These are phyloP conservation scores for Callimorpha dominula DNA, from an alignment of 2,888 invertebrate genomes.

Conservation along the genomic window DNA sequence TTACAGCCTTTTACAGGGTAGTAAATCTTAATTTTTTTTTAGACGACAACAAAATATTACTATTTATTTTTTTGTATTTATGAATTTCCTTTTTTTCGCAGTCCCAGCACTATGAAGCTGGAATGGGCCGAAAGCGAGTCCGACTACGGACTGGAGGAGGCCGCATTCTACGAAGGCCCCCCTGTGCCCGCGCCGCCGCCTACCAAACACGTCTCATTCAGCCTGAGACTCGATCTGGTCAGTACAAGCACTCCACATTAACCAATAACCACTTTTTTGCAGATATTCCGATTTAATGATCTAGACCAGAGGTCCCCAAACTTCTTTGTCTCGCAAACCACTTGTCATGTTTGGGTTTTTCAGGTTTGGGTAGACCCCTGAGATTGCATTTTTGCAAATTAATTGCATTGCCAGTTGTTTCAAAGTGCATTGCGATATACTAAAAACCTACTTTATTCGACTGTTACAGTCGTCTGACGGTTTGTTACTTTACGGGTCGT, in stretches of 20 bases:
- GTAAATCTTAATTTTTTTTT: background rate
- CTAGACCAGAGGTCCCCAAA: conserved; percentile 18
- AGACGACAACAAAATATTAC: background rate
- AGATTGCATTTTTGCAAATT: too few species aligned
- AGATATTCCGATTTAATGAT: conserved; percentile 42
- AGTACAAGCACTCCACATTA: conserved; percentile 42
- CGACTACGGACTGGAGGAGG: conserved; percentile 89
- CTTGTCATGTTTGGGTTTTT: too few species aligned
- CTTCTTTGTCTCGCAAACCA: too few species aligned
- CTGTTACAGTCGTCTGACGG: too few species aligned
- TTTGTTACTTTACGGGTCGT: too few species aligned
- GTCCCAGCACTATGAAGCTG: conserved; percentile 88
- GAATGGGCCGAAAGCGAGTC: conserved; percentile 88
- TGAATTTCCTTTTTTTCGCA: conserved; percentile 53
- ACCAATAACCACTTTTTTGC: conserved; percentile 34
- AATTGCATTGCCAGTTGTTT: too few species aligned
- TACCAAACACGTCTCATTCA: conserved; percentile 83
- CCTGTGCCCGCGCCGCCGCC: conserved; percentile 77
- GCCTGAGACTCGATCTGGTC: conserved; percentile 80
- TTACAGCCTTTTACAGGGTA: background rate
- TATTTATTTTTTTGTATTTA: too few species aligned
- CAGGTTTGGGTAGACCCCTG: too few species aligned
- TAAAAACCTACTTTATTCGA: too few species aligned
- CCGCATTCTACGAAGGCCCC: conserved; percentile 90
- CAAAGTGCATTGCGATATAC: too few species aligned